phyloP scores from a whole-genome alignment of 2,797 vertebrate species.

The Diceros bicornis region DNA sequence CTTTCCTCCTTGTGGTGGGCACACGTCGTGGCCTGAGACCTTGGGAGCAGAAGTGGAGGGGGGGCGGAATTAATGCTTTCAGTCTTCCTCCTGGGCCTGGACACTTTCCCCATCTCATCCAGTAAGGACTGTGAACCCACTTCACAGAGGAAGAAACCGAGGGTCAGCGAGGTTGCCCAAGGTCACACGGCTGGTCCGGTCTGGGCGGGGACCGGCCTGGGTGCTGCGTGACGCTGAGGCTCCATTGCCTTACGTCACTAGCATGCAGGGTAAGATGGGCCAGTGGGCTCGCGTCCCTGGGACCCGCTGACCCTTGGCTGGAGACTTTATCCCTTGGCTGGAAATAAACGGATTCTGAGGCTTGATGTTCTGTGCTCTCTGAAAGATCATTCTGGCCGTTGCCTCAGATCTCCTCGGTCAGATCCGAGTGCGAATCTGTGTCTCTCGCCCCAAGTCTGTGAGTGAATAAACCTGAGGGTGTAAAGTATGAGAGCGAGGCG shows the following conservation, averaged over 20 bases:
- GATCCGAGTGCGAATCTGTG: background rate
- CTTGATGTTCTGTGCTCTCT: background rate
- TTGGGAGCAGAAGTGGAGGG: background rate
- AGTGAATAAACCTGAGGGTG: background rate
- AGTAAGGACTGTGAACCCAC: background rate
- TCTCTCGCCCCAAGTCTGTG: background rate
- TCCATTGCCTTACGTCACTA: fast-evolving
- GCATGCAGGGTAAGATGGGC: background rate
- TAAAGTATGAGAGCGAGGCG: background rate
- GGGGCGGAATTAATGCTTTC: background rate
- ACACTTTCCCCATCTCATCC: background rate
- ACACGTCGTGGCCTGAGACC: background rate
- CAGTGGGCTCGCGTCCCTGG: background rate
- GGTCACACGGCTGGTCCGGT: background rate
- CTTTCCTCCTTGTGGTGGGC: background rate
- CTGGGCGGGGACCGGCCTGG: background rate
- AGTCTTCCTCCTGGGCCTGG: background rate
- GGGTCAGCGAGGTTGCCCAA: background rate
- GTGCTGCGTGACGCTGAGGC: background rate
- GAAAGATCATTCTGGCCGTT: background rate
- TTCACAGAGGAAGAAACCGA: conserved; percentile 13
- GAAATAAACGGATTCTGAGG: background rate
- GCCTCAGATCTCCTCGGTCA: background rate
- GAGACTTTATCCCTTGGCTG: background rate
- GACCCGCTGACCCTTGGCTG: fast-evolving